Evolutionary conservation across 2,797 vertebrate species (phyloP).

Genomic region (Sitta carolinensis): DNA sequence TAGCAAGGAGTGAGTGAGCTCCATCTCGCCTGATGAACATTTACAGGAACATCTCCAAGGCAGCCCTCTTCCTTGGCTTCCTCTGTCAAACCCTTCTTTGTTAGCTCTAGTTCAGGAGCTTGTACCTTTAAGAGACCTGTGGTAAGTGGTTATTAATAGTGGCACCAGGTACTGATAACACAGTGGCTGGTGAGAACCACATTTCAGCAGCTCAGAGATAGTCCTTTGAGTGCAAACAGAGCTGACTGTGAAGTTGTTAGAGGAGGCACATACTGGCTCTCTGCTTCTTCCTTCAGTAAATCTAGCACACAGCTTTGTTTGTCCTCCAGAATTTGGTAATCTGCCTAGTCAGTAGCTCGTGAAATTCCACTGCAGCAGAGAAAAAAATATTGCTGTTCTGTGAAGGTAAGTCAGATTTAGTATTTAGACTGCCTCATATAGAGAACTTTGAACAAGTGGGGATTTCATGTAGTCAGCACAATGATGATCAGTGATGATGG

Average conservation of each 20-base stretch:
- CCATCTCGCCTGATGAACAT: slow-evolving; percentile 33
- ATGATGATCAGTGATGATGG: neutral
- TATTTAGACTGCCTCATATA: neutral
- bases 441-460: neutral
- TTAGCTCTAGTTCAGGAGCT: slow-evolving; percentile 20
- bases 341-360: slow-evolving; percentile 58
- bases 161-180: slow-evolving; percentile 45
- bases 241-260: slow-evolving; percentile 1
- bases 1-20: slow-evolving; percentile 46
- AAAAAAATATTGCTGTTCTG: slow-evolving; percentile 19
- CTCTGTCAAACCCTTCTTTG: slow-evolving; percentile 39
- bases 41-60: slow-evolving; percentile 51
- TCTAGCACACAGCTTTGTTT: slow-evolving; percentile 56
- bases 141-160: slow-evolving; percentile 53
- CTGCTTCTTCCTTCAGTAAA: slow-evolving; percentile 38
- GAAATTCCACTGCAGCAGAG: slow-evolving; percentile 55
- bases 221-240: slow-evolving; percentile 21
- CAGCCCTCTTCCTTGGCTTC: slow-evolving; percentile 42
- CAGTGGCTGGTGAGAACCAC: slow-evolving; percentile 20
- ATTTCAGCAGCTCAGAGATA: slow-evolving; percentile 47
- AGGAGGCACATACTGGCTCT: neutral
- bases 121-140: slow-evolving; percentile 46
- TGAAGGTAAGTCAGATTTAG: slow-evolving; percentile 12
- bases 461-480: neutral
- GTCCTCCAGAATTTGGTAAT: slow-evolving; percentile 48